Conservation (phyloP, 2,797 vertebrate genomes). For the Merluccius polli region DNA sequence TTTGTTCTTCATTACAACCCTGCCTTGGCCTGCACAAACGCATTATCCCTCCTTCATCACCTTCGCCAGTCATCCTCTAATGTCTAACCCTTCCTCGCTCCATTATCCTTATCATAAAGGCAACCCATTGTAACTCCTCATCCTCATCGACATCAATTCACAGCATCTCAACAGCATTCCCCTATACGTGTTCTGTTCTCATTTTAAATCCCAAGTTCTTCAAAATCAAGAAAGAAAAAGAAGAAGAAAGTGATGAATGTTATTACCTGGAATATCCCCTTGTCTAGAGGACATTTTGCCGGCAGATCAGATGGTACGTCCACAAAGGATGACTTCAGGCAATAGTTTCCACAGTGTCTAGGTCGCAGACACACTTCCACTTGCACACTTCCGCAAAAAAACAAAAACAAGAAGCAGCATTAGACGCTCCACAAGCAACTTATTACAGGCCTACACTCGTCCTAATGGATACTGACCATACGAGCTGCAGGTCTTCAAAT, state of each 20-base stretch:
- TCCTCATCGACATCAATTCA: neutral
- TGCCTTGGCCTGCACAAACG: no score
- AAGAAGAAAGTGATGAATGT: neutral
- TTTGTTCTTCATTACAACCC: neutral
- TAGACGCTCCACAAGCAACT: neutral
- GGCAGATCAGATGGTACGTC: conserved; percentile 9
- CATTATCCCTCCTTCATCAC: no score
- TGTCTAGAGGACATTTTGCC: conserved; percentile 63
- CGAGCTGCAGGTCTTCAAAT: neutral
- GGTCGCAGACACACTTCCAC: conserved; percentile 14
- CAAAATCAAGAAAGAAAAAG: neutral
- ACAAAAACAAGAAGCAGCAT: neutral
- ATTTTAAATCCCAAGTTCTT: neutral
- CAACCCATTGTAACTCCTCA: no score
- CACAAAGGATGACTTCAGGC: neutral
- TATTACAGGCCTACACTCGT: neutral
- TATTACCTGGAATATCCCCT: conserved; percentile 72
- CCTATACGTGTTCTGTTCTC: neutral
- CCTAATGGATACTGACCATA: no score
- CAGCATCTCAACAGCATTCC: neutral
- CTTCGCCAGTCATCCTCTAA: neutral
- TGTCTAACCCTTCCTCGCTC: neutral
- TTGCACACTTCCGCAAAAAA: neutral
- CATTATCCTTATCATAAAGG: neutral
- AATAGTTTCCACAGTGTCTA: neutral